These are phyloP conservation scores for Prietella phreatophila DNA, from an alignment of 2,113 vertebrate genomes.

Conservation along the genomic window DNA sequence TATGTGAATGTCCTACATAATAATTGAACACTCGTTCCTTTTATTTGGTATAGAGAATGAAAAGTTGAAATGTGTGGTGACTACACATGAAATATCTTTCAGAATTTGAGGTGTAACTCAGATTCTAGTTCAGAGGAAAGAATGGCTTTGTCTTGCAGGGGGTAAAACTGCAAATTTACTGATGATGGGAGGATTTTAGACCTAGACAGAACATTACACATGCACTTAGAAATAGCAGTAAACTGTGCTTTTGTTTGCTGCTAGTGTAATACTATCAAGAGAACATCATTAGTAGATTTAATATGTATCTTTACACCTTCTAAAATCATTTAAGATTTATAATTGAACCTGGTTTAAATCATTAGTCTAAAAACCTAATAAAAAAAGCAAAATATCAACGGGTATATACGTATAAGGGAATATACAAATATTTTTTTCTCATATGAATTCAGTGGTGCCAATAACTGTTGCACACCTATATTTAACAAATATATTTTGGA, in stretches of 20 bases:
- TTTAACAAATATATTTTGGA: no score
- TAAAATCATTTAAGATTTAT: neutral
- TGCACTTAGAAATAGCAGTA: neutral
- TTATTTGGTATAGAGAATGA: neutral
- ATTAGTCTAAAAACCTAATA: neutral
- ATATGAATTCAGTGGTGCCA: no score
- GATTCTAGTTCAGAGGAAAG: neutral
- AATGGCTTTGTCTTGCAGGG: neutral
- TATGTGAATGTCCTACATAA: neutral
- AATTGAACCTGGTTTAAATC: neutral
- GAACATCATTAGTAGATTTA: neutral
- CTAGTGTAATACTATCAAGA: neutral
- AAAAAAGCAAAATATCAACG: no score
- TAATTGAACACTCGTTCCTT: neutral
- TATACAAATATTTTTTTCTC: no score
- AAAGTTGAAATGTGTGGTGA: neutral
- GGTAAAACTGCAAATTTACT: no score
- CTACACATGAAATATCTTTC: constrained; percentile 12
- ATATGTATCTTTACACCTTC: neutral
- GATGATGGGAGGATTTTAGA: neutral
- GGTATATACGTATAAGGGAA: no score
- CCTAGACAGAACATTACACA: neutral
- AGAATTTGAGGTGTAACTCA: neutral
- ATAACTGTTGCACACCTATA: no score
- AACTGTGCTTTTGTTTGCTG: neutral